Conservation (phyloP, 2,113 vertebrate genomes). For the Trichomycterus rosablanca region DNA sequence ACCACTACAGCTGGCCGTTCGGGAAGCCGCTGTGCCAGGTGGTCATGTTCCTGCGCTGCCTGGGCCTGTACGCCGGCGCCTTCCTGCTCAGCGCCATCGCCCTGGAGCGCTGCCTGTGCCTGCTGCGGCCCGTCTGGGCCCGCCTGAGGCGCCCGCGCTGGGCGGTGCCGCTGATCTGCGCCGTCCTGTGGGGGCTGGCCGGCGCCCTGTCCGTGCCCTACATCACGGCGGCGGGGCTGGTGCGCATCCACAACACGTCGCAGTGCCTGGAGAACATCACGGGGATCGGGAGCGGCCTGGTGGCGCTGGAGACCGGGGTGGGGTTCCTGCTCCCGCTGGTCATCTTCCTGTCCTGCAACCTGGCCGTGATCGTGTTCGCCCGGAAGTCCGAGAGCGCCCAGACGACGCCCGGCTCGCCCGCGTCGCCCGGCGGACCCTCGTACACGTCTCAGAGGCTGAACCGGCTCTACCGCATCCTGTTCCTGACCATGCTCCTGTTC, state of each 20-base stretch:
- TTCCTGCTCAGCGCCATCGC: conserved; percentile 70
- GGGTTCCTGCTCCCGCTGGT: conserved; percentile 67
- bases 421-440: background rate
- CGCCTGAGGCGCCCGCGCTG: conserved; percentile 58
- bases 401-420: conserved; percentile 8
- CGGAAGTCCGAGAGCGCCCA: conserved; percentile 16
- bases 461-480: conserved; percentile 67
- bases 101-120: conserved; percentile 69
- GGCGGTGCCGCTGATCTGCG: conserved; percentile 63
- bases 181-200: conserved; percentile 58
- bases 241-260: fast-evolving
- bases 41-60: conserved; percentile 60
- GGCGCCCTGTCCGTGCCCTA: conserved; percentile 57
- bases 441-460: conserved; percentile 47
- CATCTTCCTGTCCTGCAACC: conserved; percentile 67
- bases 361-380: conserved; percentile 57
- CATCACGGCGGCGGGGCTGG: conserved; percentile 38
- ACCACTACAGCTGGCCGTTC: conserved; percentile 62
- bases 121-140: conserved; percentile 69
- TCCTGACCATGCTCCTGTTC: conserved; percentile 70
- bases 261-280: conserved; percentile 43
- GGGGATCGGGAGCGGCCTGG: conserved; percentile 19
- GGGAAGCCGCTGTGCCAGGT: conserved; percentile 51
- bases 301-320: conserved; percentile 57
- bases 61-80: conserved; percentile 65